phyloP scores from a whole-genome alignment of 2,797 vertebrate species.

The Falco rusticolus region DNA sequence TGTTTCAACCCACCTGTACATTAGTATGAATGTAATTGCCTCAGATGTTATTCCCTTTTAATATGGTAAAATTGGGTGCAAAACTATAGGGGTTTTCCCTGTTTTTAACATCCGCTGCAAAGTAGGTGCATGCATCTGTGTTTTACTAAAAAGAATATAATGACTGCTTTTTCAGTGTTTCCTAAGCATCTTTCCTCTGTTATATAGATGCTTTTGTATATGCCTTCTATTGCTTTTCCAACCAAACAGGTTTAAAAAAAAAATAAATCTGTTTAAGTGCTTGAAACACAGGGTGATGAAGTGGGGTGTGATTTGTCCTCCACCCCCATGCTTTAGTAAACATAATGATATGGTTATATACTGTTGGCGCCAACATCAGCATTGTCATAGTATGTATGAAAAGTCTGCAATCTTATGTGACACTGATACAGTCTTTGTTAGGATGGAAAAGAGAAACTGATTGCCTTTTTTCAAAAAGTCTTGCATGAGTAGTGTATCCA shows the following conservation, averaged over 20 bases:
- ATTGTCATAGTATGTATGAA: neutral
- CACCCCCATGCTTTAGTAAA: neutral
- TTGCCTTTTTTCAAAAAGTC: neutral
- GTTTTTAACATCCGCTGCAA: neutral
- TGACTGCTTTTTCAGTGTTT: neutral
- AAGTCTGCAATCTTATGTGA: neutral
- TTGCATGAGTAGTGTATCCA: neutral
- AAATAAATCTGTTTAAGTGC: neutral
- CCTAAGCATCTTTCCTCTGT: neutral
- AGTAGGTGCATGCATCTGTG: neutral
- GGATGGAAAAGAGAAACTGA: neutral
- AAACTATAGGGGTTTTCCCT: neutral
- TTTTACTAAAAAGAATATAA: neutral
- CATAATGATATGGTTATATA: neutral
- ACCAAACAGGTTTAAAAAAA: fast-evolving
- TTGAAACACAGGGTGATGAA: neutral
- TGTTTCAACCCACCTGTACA: neutral
- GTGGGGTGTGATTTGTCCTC: neutral
- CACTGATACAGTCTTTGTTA: neutral
- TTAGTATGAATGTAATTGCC: neutral
- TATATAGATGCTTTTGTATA: neutral
- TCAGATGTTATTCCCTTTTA: neutral
- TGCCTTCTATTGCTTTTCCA: neutral
- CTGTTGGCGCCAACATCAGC: neutral
- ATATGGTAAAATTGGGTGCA: neutral